phyloP scores from a whole-genome alignment of 2,888 invertebrate genomes.

The Eupithecia tripunctaria region DNA sequence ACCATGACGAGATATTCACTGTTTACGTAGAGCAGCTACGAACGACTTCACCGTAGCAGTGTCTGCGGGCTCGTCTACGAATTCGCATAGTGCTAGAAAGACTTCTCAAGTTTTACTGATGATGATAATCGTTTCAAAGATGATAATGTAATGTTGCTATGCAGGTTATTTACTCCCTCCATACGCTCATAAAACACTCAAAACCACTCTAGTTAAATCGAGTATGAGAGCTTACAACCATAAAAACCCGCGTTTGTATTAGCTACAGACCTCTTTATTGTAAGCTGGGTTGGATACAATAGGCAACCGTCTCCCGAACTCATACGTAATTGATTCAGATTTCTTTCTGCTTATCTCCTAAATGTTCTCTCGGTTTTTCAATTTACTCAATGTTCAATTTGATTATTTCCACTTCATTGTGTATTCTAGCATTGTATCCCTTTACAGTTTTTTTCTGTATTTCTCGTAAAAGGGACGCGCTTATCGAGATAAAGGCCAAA shows the following conservation, averaged over 20 bases:
- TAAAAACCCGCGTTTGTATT: constrained; percentile 9
- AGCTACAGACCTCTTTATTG: constrained; percentile 12
- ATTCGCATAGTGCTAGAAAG: not conserved
- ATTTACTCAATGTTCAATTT: constrained; percentile 54
- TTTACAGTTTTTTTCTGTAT: constrained; percentile 49
- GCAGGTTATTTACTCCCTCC: not conserved
- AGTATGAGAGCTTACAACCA: constrained; percentile 6
- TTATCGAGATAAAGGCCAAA: constrained; percentile 49
- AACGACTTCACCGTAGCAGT: constrained; percentile 4
- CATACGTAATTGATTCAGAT: constrained; percentile 47
- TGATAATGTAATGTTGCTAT: not conserved
- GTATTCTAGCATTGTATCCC: constrained; percentile 54
- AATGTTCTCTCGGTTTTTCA: constrained; percentile 57
- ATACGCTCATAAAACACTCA: constrained; percentile 8
- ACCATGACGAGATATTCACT: not conserved
- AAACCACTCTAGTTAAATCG: constrained; percentile 7
- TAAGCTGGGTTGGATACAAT: constrained; percentile 8
- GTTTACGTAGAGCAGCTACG: not conserved
- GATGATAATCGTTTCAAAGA: not conserved
- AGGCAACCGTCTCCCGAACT: constrained; percentile 18
- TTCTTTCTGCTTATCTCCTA: constrained; percentile 53
- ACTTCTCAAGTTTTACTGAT: not conserved
- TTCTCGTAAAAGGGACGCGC: constrained; percentile 48
- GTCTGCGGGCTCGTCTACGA: not conserved
- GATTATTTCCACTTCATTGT: constrained; percentile 56